phyloP scores from a whole-genome alignment of 2,797 vertebrate genomes.

The Cottoperca gobio region DNA sequence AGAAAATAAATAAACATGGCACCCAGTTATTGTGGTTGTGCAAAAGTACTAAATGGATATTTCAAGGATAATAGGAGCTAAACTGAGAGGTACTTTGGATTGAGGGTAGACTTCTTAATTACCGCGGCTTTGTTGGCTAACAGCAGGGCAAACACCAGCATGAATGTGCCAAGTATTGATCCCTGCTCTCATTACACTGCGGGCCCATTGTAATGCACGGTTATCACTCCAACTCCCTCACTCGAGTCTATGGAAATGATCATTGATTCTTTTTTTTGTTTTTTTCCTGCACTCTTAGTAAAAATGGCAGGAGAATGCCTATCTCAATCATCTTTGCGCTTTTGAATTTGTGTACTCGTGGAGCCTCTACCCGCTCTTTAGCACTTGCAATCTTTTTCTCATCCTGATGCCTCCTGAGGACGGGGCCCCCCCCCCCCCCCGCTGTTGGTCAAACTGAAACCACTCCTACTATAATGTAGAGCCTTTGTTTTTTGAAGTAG shows the following conservation, averaged over 20 bases:
- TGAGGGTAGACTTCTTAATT: slow-evolving; percentile 79
- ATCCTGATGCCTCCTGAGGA: slow-evolving; percentile 25
- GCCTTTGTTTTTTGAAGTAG: slow-evolving; percentile 21
- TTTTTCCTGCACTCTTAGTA: slow-evolving; percentile 22
- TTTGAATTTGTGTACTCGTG: slow-evolving; percentile 50
- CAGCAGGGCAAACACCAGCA: slow-evolving; percentile 60
- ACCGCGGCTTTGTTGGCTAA: slow-evolving; percentile 71
- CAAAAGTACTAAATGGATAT: slow-evolving; percentile 31
- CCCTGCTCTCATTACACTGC: slow-evolving; percentile 70
- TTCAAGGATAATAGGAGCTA: slow-evolving; percentile 30
- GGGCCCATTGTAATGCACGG: slow-evolving; percentile 70
- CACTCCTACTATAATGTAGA: not conserved
- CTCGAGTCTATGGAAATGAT: slow-evolving; percentile 75
- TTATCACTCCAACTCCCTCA: slow-evolving; percentile 72
- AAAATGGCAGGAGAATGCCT: slow-evolving; percentile 39
- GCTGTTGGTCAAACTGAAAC: slow-evolving; percentile 16
- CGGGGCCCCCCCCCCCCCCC: too few relatives aligned
- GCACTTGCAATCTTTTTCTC: slow-evolving; percentile 28
- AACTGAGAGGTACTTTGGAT: slow-evolving; percentile 53
- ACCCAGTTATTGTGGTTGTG: slow-evolving; percentile 2
- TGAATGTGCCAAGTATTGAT: slow-evolving; percentile 76
- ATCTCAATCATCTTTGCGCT: slow-evolving; percentile 70
- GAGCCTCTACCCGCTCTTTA: slow-evolving; percentile 50
- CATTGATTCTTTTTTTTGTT: slow-evolving; percentile 70
- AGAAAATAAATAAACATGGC: slow-evolving; percentile 21